Conservation (phyloP, 2,888 invertebrate species). For the Syritta pipiens region DNA sequence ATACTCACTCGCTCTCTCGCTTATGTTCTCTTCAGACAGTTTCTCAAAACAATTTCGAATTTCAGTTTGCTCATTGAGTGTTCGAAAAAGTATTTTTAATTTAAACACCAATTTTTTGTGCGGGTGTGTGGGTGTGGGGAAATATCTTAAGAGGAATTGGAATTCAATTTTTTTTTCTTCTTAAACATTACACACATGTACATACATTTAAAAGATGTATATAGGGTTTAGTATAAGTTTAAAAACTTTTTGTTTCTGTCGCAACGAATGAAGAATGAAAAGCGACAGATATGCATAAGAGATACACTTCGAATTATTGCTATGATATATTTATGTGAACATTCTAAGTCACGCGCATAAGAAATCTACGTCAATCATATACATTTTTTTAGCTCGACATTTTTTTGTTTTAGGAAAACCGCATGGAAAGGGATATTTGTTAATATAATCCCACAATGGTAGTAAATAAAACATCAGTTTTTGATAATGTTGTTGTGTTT, state of each 20-base stretch:
- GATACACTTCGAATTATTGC: too few species aligned
- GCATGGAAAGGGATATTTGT: too few species aligned
- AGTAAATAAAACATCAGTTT: background rate
- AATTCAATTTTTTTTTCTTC: background rate
- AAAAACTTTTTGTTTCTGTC: background rate
- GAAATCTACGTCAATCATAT: background rate
- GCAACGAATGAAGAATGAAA: too few species aligned
- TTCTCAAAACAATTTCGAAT: constrained; percentile 33
- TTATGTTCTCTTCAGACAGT: constrained; percentile 28
- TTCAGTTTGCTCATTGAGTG: constrained; percentile 13
- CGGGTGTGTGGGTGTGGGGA: constrained; percentile 13
- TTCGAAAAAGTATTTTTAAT: constrained; percentile 60
- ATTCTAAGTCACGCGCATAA: background rate
- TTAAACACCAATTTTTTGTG: background rate
- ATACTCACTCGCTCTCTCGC: background rate
- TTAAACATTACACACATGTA: background rate
- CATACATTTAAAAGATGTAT: background rate
- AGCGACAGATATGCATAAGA: too few species aligned
- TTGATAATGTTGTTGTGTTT: background rate
- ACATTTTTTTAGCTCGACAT: too few species aligned
- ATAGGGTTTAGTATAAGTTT: background rate
- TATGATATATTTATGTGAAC: background rate
- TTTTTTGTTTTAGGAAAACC: too few species aligned
- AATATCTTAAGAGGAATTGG: constrained; percentile 3
- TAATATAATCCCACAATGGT: background rate